Evolutionary conservation across 2,797 vertebrate genomes (phyloP).

Genomic region (Erpetoichthys calabaricus): DNA sequence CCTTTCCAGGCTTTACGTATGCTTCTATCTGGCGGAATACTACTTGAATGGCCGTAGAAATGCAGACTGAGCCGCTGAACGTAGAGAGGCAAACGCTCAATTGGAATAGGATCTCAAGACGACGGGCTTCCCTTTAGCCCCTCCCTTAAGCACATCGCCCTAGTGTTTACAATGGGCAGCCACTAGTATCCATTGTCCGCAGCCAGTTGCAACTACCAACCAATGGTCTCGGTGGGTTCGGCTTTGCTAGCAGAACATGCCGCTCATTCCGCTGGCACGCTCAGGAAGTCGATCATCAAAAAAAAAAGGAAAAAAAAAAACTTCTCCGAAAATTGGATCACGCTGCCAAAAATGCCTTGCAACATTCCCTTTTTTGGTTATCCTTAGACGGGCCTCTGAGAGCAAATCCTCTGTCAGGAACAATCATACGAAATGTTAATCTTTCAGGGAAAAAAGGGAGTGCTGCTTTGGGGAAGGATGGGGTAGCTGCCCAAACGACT

Average conservation of each 20-base stretch:
- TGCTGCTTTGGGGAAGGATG: constrained; percentile 35
- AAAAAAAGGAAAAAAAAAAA: constrained; percentile 10
- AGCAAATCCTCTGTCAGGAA: constrained; percentile 73
- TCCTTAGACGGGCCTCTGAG: constrained; percentile 66
- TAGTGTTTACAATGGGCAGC: constrained; percentile 53
- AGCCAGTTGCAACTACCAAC: constrained; percentile 45
- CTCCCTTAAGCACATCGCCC: constrained; percentile 63
- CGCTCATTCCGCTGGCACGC: constrained; percentile 61
- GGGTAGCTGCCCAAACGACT: constrained; percentile 2
- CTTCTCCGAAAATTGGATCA: constrained; percentile 45
- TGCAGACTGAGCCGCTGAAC: no score
- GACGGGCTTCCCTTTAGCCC: constrained; percentile 57
- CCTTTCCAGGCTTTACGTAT: no score
- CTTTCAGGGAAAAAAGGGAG: constrained; percentile 37
- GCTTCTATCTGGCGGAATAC: no score
- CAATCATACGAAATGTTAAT: constrained; percentile 75
- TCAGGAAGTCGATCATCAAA: constrained; percentile 56
- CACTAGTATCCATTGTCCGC: constrained; percentile 56
- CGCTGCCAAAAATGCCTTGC: constrained; percentile 58
- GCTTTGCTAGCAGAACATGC: constrained; percentile 48
- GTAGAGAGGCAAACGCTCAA: no score
- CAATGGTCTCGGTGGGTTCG: constrained; percentile 52
- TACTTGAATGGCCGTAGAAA: no score
- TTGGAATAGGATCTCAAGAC: constrained; percentile 32
- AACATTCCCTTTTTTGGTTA: constrained; percentile 74